A percentile compares a stretch with the other conserved stretches of the same genome.
These are phyloP conservation scores for Turdus rufiventris DNA, from an alignment of 2,113 vertebrate genomes.

Conservation along the genomic window DNA sequence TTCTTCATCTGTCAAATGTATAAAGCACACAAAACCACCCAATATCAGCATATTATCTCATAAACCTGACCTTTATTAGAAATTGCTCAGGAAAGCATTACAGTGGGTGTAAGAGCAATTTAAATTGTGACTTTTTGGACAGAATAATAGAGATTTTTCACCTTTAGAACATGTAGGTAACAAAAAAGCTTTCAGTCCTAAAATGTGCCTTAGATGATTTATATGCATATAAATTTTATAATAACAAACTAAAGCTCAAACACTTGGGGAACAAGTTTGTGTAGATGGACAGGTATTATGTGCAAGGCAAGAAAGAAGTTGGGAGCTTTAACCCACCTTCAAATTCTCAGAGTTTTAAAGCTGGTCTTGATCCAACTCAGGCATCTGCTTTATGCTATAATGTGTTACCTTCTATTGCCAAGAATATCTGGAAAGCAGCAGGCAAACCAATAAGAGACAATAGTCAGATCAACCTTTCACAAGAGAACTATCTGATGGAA, in stretches of 20 bases:
- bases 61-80: slow-evolving; percentile 46
- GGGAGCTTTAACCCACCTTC: neutral
- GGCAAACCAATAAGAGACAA: neutral
- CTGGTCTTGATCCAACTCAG: neutral
- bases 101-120: slow-evolving; percentile 44
- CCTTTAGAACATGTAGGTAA: slow-evolving; percentile 35
- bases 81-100: slow-evolving; percentile 45
- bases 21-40: slow-evolving; percentile 42
- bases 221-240: neutral
- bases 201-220: neutral
- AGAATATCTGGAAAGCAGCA: neutral
- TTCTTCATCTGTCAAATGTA: slow-evolving; percentile 53
- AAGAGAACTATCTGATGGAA: neutral
- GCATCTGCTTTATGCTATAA: neutral
- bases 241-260: slow-evolving; percentile 7
- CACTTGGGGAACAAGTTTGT: neutral
- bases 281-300: neutral
- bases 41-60: slow-evolving; percentile 53
- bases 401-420: neutral
- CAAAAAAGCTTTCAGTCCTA: slow-evolving; percentile 37
- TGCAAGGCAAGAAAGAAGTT: neutral
- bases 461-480: neutral
- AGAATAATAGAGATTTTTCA: slow-evolving; percentile 45
- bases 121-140: slow-evolving; percentile 38
- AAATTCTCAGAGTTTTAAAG: neutral